A percentile compares a stretch with the other conserved stretches of the same genome.
phyloP scores from a whole-genome alignment of 2,797 vertebrate species.

The Smutsia gigantea region DNA sequence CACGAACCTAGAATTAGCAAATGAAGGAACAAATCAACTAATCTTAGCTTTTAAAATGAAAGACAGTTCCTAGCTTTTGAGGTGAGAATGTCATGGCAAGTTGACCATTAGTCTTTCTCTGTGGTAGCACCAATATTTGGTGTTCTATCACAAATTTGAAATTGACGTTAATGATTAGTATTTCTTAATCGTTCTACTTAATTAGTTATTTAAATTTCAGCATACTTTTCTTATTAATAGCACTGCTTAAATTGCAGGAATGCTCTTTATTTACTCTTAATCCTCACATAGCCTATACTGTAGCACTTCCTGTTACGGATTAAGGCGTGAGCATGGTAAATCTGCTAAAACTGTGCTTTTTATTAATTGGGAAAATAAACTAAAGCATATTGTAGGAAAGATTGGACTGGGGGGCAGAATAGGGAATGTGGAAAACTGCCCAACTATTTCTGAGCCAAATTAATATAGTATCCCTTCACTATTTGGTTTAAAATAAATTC shows the following conservation, averaged over 20 bases:
- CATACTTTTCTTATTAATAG: constrained; percentile 32
- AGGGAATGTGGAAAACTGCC: constrained; percentile 30
- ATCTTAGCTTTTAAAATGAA: constrained; percentile 21
- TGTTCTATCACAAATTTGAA: constrained; percentile 50
- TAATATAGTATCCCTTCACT: neutral
- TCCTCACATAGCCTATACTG: neutral
- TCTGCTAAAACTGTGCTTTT: neutral
- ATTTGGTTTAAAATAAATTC: constrained; percentile 56
- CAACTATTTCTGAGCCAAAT: constrained; percentile 4
- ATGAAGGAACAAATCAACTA: constrained; percentile 34
- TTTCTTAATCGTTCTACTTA: constrained; percentile 49
- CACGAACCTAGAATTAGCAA: neutral
- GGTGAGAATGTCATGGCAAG: neutral
- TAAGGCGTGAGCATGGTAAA: neutral
- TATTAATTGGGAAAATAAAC: neutral
- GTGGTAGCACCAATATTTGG: constrained; percentile 12
- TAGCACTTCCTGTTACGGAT: constrained; percentile 9
- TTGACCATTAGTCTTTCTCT: constrained; percentile 1
- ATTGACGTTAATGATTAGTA: constrained; percentile 17
- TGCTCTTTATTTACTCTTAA: constrained; percentile 39
- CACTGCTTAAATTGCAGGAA: constrained; percentile 34
- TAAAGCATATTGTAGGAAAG: constrained; percentile 30
- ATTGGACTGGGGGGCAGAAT: neutral
- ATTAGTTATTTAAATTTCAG: constrained; percentile 51
- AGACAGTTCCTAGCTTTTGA: constrained; percentile 27